Evolutionary conservation across 2,113 vertebrate genomes (phyloP), one percentile per base, ranked within the genome.

Genomic region (Willisornis vidua): DNA sequence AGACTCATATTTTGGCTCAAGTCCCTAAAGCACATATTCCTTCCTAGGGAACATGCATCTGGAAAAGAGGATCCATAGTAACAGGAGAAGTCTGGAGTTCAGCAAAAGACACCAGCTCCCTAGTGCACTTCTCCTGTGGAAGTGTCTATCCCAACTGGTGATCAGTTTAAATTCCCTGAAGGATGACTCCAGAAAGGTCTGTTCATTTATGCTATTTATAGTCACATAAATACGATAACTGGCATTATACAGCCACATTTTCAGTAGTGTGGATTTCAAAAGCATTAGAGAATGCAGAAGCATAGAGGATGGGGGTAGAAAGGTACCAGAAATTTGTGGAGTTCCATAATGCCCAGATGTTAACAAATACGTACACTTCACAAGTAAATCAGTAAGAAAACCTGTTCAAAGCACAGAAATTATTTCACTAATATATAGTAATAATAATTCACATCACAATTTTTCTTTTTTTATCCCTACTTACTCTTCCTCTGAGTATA

Each of bases 1-100:
- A 73, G 55, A 26, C 71, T 91, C 9, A 0, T 61, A 17, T 52
- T 91, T 95, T 96, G 94, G 94, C 90, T 86, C 61, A 49, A 31
- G 45, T 93, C 80, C 92, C 65, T 90, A 57, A 77, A 78, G 41
- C 48, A 86, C 55, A 52, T 54, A 59, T 54, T 10, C 41, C 24
- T 86, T 81, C 37, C 68, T 16, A 67, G 72, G 17, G 75, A 88
- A 92, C 5, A 10, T 5, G 29, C 46, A 29, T 86, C 72, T 90
- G 54, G 68, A 84, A 77, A 52, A 81, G 13, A 72, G 12, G 13
- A 80, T 31, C 48, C 78, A 0, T 71, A 45, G n/a, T 57, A 86
- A 88, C 1, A 1, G 54, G 24, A 65, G n/a, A 55, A 55, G 33
- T 57, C 51, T 78, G 57, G 26, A 22, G 10, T 62, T 94, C 35